Evolutionary conservation across 2,113 vertebrate species (phyloP), one percentile per base, ranked within the genome.

Genomic region (Gymnorhina tibicen): DNA sequence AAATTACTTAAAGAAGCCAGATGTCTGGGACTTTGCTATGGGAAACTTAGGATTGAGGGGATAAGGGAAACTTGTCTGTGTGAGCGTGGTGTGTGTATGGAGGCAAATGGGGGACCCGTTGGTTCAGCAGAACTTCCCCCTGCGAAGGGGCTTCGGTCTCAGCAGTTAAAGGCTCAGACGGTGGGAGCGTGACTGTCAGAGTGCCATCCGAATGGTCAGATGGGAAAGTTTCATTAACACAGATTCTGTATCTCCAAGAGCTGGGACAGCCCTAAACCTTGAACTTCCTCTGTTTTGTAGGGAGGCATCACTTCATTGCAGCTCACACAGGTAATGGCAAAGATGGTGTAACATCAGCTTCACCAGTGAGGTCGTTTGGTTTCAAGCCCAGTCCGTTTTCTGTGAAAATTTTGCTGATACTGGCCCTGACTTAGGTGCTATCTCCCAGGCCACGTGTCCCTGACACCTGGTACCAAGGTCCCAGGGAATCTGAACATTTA

Each of bases 71-170:
- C 21, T 42, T 62, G 15, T 27, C 26, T 69, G 17, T 76, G 55
- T 32, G 63, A 76, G 26, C 10, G 2, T 76, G 41, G 30, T 55
- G 35, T 32, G 30, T 41, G n/a, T 20, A 55, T 32, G 26, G 41
- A 26, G 39, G 27, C 62, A 90, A 69, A 23, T 3, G 26, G 26
- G 26, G 26, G 26, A 35, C 21, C 6, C 26, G 21, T 4, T 62
- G 47, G 14, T 33, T 49, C 70, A 42, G 39, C 53, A 53, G 47
- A 68, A 41, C 41, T 27, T 75, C 5, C 1, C 11, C 9, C 47
- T 60, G n/a, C 0, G 0, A 76, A 62, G 20, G 16, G 30, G 8
- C n/a, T 49, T 55, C 0, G 0, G 47, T 33, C 18, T 69, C 55
- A 56, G 55, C 47, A 35, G 35, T 42, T 42, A 19, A 83, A 64